phyloP scores from a whole-genome alignment of 2,888 invertebrate species.

The Rhamnusium bicolor region DNA sequence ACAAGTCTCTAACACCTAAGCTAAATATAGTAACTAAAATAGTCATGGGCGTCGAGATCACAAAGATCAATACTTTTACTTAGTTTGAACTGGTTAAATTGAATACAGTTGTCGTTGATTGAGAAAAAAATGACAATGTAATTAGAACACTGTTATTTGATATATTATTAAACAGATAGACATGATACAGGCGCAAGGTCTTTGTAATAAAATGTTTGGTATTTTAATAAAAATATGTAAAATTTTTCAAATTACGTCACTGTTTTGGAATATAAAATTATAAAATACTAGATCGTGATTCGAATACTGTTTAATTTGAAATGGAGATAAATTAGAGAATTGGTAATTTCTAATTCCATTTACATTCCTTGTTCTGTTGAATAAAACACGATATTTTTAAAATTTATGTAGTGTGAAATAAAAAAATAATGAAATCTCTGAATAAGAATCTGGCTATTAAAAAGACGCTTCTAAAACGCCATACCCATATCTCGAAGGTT shows the following conservation, averaged over 20 bases:
- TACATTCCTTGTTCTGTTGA: not conserved
- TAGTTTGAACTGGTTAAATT: not conserved
- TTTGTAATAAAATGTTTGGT: not conserved
- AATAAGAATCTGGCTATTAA: no score
- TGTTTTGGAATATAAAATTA: not conserved
- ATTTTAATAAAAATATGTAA: not conserved
- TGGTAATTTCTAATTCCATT: not conserved
- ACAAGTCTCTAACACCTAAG: conserved; percentile 8
- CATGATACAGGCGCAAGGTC: no score
- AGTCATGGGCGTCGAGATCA: conserved; percentile 5
- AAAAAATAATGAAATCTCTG: not conserved
- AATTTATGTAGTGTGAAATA: not conserved
- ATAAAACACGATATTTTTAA: not conserved
- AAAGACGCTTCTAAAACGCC: no score
- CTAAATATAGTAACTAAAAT: conserved; percentile 11
- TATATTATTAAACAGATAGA: not conserved
- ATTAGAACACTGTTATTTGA: not conserved
- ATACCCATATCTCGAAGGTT: no score
- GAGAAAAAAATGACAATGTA: not conserved
- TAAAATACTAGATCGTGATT: conserved; percentile 7
- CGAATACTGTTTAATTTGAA: conserved; percentile 1
- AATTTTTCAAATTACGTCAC: not conserved
- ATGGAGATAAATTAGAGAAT: conserved; percentile 1
- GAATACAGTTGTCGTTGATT: not conserved
- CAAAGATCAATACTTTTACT: not conserved